Evolutionary conservation across 1,140 invertebrate genomes (phyloP), one percentile per base, ranked within the genome.

Genomic region (Drosophila triauraria): DNA sequence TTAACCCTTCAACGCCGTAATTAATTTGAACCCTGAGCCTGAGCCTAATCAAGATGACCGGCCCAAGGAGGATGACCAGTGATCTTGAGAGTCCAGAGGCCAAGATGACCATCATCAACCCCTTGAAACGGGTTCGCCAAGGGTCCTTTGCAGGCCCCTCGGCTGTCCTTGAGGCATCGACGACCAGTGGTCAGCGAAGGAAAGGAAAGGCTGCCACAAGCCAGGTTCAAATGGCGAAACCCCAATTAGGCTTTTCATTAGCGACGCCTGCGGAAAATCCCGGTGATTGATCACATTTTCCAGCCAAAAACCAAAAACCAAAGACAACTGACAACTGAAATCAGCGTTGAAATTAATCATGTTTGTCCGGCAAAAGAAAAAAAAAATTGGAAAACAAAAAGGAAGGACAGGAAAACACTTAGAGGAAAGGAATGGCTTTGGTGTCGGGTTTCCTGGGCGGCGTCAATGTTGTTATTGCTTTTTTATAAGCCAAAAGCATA

Each of bases 401-500:
- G 7, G 42, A 65, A 40, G 13, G 30, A 57, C 42, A 47, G 30
- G 23, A 35, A 56, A 56, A 38, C 40, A 42, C 35, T 57, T 53
- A 56, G 20, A 40, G 53, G 43, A 48, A 62, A 67, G 23, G 17
- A 5, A 27, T 6, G 54, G 15, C 8, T 7, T 4, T n/a, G 62
- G 70, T 67, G 67, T 82, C 60, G 53, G 38, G 42, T 78, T 80
- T 68, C 57, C 47, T 59, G 17, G 17, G 58, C 46, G 44, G 25
- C 61, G 25, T 69, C 58, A 50, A 46, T 88, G 80, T 90, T 90
- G 69, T 85, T 88, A 88, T 88, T 88, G 81, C 59, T 74, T 90
- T 88, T 88, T 88, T 90, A 88, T 90, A 88, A 81, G 81, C 85
- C 85, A 88, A 79, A 79, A 44, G 75, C 54, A 80, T 56, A 38